phyloP scores from a whole-genome alignment of 2,797 vertebrate genomes.

The Acestrorhynchus altus region DNA sequence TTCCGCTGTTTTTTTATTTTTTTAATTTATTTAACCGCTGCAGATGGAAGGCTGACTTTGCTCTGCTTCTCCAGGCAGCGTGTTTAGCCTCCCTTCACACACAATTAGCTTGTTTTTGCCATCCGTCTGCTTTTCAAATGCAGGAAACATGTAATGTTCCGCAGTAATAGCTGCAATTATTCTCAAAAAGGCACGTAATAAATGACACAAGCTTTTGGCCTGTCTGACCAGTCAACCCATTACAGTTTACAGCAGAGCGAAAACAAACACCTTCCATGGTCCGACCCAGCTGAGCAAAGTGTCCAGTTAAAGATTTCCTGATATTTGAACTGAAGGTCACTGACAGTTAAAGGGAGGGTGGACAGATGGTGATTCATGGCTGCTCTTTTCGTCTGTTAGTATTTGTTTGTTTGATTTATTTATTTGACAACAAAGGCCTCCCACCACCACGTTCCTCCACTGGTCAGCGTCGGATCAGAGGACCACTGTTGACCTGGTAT shows the following conservation, averaged over 20 bases:
- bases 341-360: background rate
- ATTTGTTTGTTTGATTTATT: too few relatives aligned
- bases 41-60: background rate
- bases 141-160: background rate
- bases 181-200: background rate
- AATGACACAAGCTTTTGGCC: background rate
- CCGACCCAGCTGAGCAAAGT: background rate
- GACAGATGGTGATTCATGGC: background rate
- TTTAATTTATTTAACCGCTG: too few relatives aligned
- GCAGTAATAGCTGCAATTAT: constrained; percentile 5
- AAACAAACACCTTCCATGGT: background rate
- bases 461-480: too few relatives aligned
- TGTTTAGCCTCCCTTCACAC: background rate
- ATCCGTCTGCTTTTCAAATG: background rate
- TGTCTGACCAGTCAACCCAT: background rate
- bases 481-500: too few relatives aligned
- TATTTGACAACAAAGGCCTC: too few relatives aligned
- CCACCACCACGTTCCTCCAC: too few relatives aligned
- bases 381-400: too few relatives aligned
- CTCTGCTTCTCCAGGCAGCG: background rate
- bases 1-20: background rate
- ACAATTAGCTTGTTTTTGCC: constrained; percentile 4
- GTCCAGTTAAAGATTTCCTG: background rate
- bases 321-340: too few relatives aligned
- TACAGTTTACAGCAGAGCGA: background rate